phyloP scores from a whole-genome alignment of 2,113 vertebrate genomes.

The Eretmochelys imbricata region DNA sequence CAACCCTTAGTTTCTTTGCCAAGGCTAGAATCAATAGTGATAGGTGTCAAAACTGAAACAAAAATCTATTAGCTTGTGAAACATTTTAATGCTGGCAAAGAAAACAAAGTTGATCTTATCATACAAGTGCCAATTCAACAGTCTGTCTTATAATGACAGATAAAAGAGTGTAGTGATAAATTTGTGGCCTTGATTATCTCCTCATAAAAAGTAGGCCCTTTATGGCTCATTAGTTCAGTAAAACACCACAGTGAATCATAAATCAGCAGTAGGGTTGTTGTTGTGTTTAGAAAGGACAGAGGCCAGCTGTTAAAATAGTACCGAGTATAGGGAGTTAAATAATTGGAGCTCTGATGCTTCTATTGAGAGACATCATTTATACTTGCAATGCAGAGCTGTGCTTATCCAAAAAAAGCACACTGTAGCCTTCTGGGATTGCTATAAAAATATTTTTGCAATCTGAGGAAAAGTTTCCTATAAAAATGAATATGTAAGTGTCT shows the following conservation, averaged over 20 bases:
- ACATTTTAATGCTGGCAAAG: neutral
- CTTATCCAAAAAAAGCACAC: neutral
- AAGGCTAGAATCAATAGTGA: neutral
- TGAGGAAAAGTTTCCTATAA: neutral
- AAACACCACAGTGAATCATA: constrained; percentile 51
- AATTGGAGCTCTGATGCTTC: constrained; percentile 31
- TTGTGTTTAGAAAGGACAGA: constrained; percentile 37
- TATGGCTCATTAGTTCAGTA: constrained; percentile 47
- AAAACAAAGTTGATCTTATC: neutral
- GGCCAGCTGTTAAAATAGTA: constrained; percentile 51
- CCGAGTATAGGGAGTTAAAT: constrained; percentile 6
- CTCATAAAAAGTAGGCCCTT: neutral
- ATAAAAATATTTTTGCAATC: neutral
- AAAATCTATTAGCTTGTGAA: neutral
- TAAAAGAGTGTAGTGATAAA: neutral
- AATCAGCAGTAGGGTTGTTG: constrained; percentile 23
- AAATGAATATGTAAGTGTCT: neutral
- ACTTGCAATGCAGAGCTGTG: neutral
- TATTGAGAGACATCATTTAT: constrained; percentile 12
- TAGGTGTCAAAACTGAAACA: neutral
- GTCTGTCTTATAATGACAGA: neutral
- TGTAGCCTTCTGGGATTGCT: neutral
- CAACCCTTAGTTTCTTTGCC: neutral
- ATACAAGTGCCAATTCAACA: constrained; percentile 8
- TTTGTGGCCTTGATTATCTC: neutral